A percentile compares a stretch with the other conserved stretches of the same genome.
These are phyloP conservation scores for Epinotia bilunana DNA, from an alignment of 2,888 invertebrate species.

Conservation along the genomic window DNA sequence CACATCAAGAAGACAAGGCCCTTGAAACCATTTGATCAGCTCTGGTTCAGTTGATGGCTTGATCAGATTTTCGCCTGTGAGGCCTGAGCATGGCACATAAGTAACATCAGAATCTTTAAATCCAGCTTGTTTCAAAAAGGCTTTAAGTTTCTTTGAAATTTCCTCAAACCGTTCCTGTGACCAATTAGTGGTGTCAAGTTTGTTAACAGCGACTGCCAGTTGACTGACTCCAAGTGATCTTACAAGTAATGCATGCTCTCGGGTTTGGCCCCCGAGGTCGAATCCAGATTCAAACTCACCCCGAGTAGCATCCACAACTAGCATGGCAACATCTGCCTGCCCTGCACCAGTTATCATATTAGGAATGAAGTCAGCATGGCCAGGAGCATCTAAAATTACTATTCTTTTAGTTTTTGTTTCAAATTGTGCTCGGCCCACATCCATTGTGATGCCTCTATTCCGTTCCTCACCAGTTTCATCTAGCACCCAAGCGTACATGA, in stretches of 20 bases:
- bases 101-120: constrained; percentile 94
- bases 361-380: constrained; percentile 99
- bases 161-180: constrained; percentile 95
- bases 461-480: constrained; percentile 99
- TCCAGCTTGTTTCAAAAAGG: constrained; percentile 95
- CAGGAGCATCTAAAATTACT: constrained; percentile 97
- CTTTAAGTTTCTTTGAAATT: constrained; percentile 91
- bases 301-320: constrained; percentile 97
- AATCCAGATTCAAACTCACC: constrained; percentile 99
- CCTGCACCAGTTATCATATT: constrained; percentile 99
- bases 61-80: constrained; percentile 97
- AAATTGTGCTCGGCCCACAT: constrained; percentile 96
- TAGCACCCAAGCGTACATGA: constrained; percentile 99
- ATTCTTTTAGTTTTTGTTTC: constrained; percentile 93
- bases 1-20: constrained; percentile 92
- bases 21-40: constrained; percentile 90
- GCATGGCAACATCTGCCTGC: constrained; percentile 98
- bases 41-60: constrained; percentile 86
- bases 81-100: constrained; percentile 97
- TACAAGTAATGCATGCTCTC: constrained; percentile 98
- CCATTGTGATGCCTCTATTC: constrained; percentile 99
- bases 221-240: constrained; percentile 95
- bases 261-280: constrained; percentile 98
- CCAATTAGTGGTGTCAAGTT: constrained; percentile 98
- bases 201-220: constrained; percentile 97